Evolutionary conservation across 2,113 vertebrate genomes (phyloP).

Genomic region (Megatriorchis doriae): DNA sequence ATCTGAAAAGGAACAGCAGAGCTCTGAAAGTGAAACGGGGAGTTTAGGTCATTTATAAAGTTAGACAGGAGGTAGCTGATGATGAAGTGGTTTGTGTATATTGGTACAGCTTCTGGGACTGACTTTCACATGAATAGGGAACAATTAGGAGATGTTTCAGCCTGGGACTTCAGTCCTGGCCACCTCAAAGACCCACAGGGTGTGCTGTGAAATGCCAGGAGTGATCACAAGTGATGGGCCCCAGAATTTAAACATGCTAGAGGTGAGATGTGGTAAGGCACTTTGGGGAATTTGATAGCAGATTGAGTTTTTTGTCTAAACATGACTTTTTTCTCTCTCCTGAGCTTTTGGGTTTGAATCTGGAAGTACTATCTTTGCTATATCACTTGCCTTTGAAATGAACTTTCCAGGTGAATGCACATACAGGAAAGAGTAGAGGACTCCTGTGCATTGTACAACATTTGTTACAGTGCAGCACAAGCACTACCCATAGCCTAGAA

Average conservation of each 20-base stretch:
- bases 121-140: background rate
- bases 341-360: background rate
- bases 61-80: background rate
- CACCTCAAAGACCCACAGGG: background rate
- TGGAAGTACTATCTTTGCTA: background rate
- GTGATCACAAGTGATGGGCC: background rate
- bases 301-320: background rate
- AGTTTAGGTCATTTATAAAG: background rate
- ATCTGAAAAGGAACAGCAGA: background rate
- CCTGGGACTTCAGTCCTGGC: background rate
- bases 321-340: background rate
- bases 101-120: background rate
- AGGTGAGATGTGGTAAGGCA: background rate
- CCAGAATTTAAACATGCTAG: background rate
- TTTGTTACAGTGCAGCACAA: slow-evolving; percentile 1
- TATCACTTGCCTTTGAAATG: slow-evolving; percentile 6
- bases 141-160: background rate
- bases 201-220: background rate
- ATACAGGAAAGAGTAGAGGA: background rate
- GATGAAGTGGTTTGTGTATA: background rate
- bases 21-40: background rate
- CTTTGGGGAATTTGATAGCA: background rate
- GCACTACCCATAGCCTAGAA: background rate
- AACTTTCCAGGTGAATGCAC: slow-evolving; percentile 36
- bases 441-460: background rate